phyloP scores from a whole-genome alignment of 2,113 vertebrate genomes.

The Xiphorhynchus elegans region DNA sequence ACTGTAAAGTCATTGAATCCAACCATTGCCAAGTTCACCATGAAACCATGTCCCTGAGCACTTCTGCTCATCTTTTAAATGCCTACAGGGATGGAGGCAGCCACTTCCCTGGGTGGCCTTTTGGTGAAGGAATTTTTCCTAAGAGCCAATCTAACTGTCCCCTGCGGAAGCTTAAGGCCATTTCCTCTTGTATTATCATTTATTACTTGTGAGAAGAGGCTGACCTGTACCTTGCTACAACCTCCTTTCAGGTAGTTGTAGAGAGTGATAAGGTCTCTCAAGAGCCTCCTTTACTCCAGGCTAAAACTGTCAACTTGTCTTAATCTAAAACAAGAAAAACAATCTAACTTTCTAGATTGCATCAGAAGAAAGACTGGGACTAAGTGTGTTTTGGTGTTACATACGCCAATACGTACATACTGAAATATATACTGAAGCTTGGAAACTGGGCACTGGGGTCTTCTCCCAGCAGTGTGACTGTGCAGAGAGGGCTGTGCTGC shows the following conservation, averaged over 20 bases:
- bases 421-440: neutral
- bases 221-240: rapidly evolving
- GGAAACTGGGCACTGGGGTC: neutral
- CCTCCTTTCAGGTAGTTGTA: neutral
- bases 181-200: neutral
- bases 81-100: neutral
- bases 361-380: neutral
- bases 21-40: neutral
- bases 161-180: neutral
- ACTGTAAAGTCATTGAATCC: neutral
- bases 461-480: neutral
- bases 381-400: neutral
- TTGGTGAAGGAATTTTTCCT: neutral
- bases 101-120: neutral
- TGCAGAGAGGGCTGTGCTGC: neutral
- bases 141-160: neutral
- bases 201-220: neutral
- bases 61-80: neutral
- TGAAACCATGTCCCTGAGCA: neutral
- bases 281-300: neutral
- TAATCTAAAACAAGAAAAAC: neutral
- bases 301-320: neutral
- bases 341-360: neutral
- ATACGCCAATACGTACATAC: neutral
- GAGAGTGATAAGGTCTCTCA: neutral